These are phyloP conservation scores for Leptopilina syphax DNA, from an alignment of 2,888 invertebrate species.

Conservation along the genomic window DNA sequence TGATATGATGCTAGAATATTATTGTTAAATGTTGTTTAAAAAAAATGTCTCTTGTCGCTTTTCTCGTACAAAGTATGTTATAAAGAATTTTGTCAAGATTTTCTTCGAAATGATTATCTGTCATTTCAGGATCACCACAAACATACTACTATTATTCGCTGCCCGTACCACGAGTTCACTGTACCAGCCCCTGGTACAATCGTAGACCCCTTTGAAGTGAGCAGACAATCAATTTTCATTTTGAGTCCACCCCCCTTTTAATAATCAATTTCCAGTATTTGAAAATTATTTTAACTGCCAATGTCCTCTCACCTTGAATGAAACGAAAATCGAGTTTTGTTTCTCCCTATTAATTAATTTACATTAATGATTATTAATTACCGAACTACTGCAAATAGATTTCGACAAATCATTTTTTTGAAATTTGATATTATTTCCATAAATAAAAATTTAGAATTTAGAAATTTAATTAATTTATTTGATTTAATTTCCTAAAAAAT, in stretches of 20 bases:
- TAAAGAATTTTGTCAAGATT: neutral
- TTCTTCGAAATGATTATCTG: slow-evolving; percentile 33
- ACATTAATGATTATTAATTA: slow-evolving; percentile 31
- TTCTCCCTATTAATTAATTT: slow-evolving; percentile 24
- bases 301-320: slow-evolving; percentile 16
- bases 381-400: slow-evolving; percentile 20
- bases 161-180: slow-evolving; percentile 75
- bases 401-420: no score
- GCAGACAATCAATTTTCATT: slow-evolving; percentile 60
- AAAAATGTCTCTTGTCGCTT: slow-evolving; percentile 28
- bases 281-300: slow-evolving; percentile 43
- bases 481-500: neutral
- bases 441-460: no score
- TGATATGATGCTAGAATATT: neutral
- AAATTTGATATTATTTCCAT: no score
- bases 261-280: slow-evolving; percentile 52
- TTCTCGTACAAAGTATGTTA: slow-evolving; percentile 10
- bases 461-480: no score
- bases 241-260: slow-evolving; percentile 54
- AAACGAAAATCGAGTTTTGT: slow-evolving; percentile 14
- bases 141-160: slow-evolving; percentile 75
- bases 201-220: slow-evolving; percentile 68
- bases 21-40: neutral
- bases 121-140: slow-evolving; percentile 29
- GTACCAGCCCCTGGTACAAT: slow-evolving; percentile 76